Evolutionary conservation across 2,888 invertebrate species (phyloP).

Genomic region (Caenorhabditis sp.): DNA sequence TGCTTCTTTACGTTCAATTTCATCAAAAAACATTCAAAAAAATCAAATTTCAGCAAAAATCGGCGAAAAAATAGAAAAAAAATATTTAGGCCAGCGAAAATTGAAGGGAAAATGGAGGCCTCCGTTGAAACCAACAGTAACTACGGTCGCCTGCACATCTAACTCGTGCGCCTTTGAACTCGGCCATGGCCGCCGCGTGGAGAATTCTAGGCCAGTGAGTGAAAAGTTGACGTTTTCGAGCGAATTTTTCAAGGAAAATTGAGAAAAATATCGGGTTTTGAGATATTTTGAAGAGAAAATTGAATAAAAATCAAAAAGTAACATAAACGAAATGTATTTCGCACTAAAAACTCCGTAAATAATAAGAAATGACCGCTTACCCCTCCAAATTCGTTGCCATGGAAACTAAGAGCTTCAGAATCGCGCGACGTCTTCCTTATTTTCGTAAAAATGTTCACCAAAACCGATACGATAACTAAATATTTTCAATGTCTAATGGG

Average conservation of each 20-base stretch:
- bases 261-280: slow-evolving; percentile 8
- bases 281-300: slow-evolving; percentile 9
- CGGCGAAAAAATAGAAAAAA: slow-evolving; percentile 60
- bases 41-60: slow-evolving; percentile 17
- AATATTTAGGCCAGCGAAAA: slow-evolving; percentile 59
- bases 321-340: background rate
- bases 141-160: slow-evolving; percentile 63
- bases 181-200: slow-evolving; percentile 30
- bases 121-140: slow-evolving; percentile 1
- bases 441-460: slow-evolving; percentile 36
- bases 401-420: slow-evolving; percentile 1
- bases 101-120: slow-evolving; percentile 14
- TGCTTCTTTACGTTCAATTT: background rate
- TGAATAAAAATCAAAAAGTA: background rate
- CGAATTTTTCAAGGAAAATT: background rate
- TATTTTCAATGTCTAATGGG: slow-evolving; percentile 88
- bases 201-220: slow-evolving; percentile 19
- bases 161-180: slow-evolving; percentile 59
- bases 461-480: slow-evolving; percentile 85
- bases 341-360: slow-evolving; percentile 6
- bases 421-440: background rate
- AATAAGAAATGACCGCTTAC: background rate
- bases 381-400: slow-evolving; percentile 22
- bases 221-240: slow-evolving; percentile 5
- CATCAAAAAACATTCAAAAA: slow-evolving; percentile 4